Base-by-base conservation (phyloP, 2,888 invertebrate species). In the Cotesia congregata region DNA sequence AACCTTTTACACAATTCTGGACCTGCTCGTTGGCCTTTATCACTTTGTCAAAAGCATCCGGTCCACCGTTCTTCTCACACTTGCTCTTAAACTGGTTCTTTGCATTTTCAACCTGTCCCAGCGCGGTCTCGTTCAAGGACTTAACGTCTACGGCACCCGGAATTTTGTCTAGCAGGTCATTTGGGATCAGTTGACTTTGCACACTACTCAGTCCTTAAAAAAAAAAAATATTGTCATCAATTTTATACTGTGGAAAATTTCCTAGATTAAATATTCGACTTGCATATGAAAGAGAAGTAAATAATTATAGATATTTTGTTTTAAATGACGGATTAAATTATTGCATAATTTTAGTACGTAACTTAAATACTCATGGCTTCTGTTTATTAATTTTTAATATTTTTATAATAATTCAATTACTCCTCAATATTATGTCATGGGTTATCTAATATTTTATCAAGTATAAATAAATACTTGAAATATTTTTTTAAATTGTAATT, bases 1-100 rank as follows among this genome's bases (percentile, higher is more conserved):
- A 89, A 0, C 86, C 86, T 74, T 90, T 88, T 0, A 94, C 80
- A 84, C 96, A 96, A 0, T 89, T 86, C 70, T 89, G 86, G 0
- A 94, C 86, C 0, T 86, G 82, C 7, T 80, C 78, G 9, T 80
- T 80, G 0, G 91, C 91, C 40, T 85, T 87, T 85, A 92, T 91
- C 1, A 93, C 91, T 41, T 90, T 90, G 0, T 88, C 89, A 81
- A 88, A 94, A 1, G 91, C 91, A 1, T 90, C 90, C 0, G 92
- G 90, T 5, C 93, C 94, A 1, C 92, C 92, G 80, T 93, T 93
- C 77, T 93, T 91, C 3, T 92, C 90, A 83, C 95, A 95, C 88
- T 94, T 95, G 74, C 93, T 91, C 84, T 91, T 92, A 15, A 94
- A 87, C 0, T 91, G 85, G 59, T 91, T 90, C 73, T 91, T 90